These are phyloP conservation scores for Prionace glauca DNA, from an alignment of 2,797 vertebrate genomes.

Conservation along the genomic window DNA sequence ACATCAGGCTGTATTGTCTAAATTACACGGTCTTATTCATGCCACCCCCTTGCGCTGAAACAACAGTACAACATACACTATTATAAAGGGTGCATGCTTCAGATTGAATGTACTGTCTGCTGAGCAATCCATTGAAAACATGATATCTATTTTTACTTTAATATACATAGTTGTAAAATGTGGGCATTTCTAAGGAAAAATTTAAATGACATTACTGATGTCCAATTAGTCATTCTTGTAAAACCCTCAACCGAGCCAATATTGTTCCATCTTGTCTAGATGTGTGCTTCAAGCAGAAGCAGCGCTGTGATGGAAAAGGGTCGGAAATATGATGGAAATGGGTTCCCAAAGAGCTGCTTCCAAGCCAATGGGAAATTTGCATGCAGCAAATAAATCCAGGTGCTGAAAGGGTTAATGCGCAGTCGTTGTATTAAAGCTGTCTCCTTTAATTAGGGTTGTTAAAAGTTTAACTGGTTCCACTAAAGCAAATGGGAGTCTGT, in stretches of 20 bases:
- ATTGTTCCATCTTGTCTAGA: not conserved
- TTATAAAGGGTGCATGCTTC: not conserved
- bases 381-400: not conserved
- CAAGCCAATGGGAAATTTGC: not conserved
- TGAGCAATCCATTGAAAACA: not conserved
- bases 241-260: not conserved
- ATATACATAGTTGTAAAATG: not conserved
- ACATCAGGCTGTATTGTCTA: not conserved
- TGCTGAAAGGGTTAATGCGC: conserved; percentile 13
- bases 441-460: conserved; percentile 71
- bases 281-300: not conserved
- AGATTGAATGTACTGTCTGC: not conserved
- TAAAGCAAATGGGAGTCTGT: conserved; percentile 79
- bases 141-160: not conserved
- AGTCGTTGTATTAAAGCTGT: conserved; percentile 43
- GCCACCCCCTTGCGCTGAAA: not conserved
- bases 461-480: conserved; percentile 71
- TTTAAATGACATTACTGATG: not conserved
- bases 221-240: not conserved
- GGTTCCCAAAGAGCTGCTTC: not conserved
- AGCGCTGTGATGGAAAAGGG: not conserved
- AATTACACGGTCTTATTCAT: not conserved
- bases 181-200: not conserved
- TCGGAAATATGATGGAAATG: not conserved
- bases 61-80: not conserved